Evolutionary conservation across 2,888 invertebrate genomes (phyloP), one percentile per base, ranked within the genome.

Genomic region (Notodonta ziczac): DNA sequence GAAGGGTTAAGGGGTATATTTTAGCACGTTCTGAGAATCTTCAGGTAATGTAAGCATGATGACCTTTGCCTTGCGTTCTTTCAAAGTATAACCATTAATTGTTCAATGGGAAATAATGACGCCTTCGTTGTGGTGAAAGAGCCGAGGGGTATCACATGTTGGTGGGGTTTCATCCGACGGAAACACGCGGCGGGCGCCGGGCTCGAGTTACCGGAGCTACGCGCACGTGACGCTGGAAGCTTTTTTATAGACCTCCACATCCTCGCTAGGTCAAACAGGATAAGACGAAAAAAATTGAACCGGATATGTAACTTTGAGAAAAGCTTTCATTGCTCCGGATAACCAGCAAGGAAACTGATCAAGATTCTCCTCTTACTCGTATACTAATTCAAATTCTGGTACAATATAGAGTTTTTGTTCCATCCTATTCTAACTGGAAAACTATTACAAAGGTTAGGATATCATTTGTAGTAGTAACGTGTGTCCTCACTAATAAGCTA

Each of bases 91-190:
- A n/a, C n/a, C n/a, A 69, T 42, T 46, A 50, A 66, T 64, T 65
- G 60, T 64, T 54, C 16, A n/a, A 67, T 54, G 56, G 65, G 52
- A 59, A 66, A 68, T 58, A 13, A 24, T 60, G 56, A 59, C 54
- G 52, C 63, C 50, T 67, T 70, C 65, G 66, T 69, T 67, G 58
- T 67, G 57, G 64, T 75, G 72, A 71, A 70, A 70, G 66, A 67
- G 65, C 64, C 63, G 64, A 70, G 63, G 73, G 75, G 72, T 70
- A 70, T 75, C 73, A 81, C 74, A 67, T 74, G 76, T 76, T 63
- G 70, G 72, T 80, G 79, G 81, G 87, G 86, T 83, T 88, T 86
- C 85, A 81, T 86, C 85, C 85, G 86, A 82, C 89, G 91, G 91
- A 90, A 89, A 81, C 81, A 82, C 77, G 78, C 81, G 82, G 78